Evolutionary conservation across 1,140 invertebrate species (phyloP), one percentile per base, ranked within the genome.

Genomic region (Mactra quadrangularis): DNA sequence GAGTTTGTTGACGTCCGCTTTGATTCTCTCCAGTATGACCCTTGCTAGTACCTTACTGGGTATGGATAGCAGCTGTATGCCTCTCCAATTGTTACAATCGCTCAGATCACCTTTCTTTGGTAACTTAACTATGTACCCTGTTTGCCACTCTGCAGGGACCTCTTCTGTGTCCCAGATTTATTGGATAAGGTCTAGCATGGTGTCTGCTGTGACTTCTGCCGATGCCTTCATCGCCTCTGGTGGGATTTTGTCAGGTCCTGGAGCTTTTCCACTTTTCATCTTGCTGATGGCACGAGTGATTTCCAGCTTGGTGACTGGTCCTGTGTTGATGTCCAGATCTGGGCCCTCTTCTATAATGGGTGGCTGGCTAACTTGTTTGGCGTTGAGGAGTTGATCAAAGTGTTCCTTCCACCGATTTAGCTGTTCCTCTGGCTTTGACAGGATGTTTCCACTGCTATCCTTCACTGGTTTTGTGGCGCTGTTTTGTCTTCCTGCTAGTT

Each of bases 81-180:
- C 87, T 70, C 85, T 60, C 59, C 77, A 87, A 72, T 90, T 88
- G 35, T 52, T 52, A 47, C 87, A 88, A 29, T 87, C 55, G 27
- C 74, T 75, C 19, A 84, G 76, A 68, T 89, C 82, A 31, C 87
- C 83, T 76, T 89, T 89, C 77, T 88, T 89, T 33, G 81, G 85
- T 19, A 85, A 59, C 55, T 86, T 89, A 9, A 87, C 66, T 17
- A 86, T 31, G 33, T 71, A 50, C 41, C 83, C 83, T 60, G 76
- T 38, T 55, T 74, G 83, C 88, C 84, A 88, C 41, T 87, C 84
- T 74, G 25, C 47, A 70, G 83, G 84, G 27, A 86, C 31, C 22
- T 50, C 25, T 64, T 81, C 68, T 41, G 55, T n/a, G 29, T 52
- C 52, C 83, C 66, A 68, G 17, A 76, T 70, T 45, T 71, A 31